These are phyloP conservation scores for Peromyscus maniculatus DNA, from an alignment of 2,113 vertebrate species.

Conservation along the genomic window DNA sequence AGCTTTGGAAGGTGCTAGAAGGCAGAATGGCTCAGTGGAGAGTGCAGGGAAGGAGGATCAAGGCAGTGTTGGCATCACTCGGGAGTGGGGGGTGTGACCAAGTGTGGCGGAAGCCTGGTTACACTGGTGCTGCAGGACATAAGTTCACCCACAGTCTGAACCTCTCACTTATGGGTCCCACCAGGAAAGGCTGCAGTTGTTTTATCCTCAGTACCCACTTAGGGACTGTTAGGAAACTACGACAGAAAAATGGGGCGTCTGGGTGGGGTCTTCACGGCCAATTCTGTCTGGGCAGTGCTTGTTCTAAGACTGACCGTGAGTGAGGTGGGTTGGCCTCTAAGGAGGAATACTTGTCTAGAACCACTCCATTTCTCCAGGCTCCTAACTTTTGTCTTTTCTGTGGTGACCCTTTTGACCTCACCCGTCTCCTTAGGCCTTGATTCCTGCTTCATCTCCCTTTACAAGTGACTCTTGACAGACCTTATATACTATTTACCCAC, in stretches of 20 bases:
- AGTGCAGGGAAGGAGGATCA: too few species aligned
- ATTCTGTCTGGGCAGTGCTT: background rate
- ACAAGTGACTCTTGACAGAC: background rate
- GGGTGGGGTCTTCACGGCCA: too few species aligned
- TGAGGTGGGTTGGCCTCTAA: too few species aligned
- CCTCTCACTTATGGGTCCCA: background rate
- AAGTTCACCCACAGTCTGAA: background rate
- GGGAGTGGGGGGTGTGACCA: rapidly evolving
- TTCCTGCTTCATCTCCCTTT: background rate
- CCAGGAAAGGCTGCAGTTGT: background rate
- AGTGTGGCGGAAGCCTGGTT: background rate
- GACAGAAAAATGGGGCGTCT: background rate
- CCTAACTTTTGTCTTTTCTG: background rate
- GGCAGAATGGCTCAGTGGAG: background rate
- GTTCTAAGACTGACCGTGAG: rapidly evolving
- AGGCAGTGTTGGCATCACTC: background rate
- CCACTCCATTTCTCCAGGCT: too few species aligned
- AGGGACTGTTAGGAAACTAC: background rate
- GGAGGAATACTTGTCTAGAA: background rate
- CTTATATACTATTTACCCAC: background rate
- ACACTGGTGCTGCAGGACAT: rapidly evolving
- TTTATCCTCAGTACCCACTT: background rate
- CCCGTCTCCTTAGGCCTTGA: background rate
- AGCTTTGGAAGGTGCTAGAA: background rate
- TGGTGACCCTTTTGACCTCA: background rate